Evolutionary conservation across 2,888 invertebrate genomes (phyloP).

Genomic region (Choristoneura rosaceana): DNA sequence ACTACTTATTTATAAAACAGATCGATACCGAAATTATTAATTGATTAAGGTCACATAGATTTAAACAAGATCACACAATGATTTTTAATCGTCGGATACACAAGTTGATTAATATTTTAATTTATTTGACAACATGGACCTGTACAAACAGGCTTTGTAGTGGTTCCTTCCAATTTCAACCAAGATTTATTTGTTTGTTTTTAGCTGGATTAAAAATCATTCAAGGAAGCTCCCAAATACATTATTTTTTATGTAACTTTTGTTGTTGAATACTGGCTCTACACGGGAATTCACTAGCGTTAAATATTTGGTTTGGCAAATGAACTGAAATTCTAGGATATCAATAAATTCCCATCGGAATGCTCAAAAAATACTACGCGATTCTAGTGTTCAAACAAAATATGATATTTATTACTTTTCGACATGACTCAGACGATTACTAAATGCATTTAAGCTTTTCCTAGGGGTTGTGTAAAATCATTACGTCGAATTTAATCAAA

Average conservation of each 20-base stretch:
- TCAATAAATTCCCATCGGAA: no score
- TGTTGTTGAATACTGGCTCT: no score
- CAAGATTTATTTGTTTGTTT: neutral
- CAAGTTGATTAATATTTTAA: constrained; percentile 28
- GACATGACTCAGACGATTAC: neutral
- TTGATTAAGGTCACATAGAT: constrained; percentile 12
- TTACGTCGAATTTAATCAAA: neutral
- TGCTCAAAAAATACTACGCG: neutral
- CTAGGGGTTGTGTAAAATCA: neutral
- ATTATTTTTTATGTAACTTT: neutral
- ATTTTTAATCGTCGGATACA: constrained; percentile 20
- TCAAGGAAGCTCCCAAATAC: neutral
- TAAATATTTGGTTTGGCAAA: no score
- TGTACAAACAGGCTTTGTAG: constrained; percentile 6
- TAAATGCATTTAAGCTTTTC: neutral
- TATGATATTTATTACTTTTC: constrained; percentile 17
- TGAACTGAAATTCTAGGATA: no score
- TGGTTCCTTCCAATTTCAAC: constrained; percentile 24
- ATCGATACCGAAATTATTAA: neutral
- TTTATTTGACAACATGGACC: constrained; percentile 12
- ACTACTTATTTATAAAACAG: neutral
- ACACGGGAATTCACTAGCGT: no score
- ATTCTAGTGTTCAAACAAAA: constrained; percentile 5
- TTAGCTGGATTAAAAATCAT: neutral
- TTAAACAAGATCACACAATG: constrained; percentile 19